Conservation (phyloP, 2,888 invertebrate species). For the Gasteruption jaculator region DNA sequence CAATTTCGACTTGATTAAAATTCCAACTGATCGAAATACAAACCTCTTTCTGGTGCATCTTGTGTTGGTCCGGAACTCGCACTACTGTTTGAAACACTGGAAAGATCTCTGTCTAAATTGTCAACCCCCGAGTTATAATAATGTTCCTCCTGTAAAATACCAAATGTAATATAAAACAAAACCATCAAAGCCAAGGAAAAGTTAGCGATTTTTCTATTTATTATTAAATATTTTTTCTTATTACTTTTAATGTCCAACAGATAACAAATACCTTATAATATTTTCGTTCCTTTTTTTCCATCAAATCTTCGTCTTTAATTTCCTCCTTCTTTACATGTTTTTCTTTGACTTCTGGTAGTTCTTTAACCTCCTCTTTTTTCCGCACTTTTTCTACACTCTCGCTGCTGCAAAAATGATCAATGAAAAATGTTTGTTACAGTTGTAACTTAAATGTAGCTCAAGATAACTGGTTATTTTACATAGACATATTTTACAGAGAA, state of each 20-base stretch:
- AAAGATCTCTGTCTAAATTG: slow-evolving; percentile 58
- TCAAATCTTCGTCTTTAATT: slow-evolving; percentile 51
- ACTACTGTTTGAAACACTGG: slow-evolving; percentile 53
- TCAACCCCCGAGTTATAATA: slow-evolving; percentile 51
- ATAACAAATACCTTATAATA: slow-evolving; percentile 59
- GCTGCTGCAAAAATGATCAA: slow-evolving; percentile 31
- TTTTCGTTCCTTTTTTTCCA: slow-evolving; percentile 59
- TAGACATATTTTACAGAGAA: too few species aligned
- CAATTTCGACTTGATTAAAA: too few species aligned
- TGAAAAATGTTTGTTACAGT: slow-evolving; percentile 11
- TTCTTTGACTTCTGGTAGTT: slow-evolving; percentile 50
- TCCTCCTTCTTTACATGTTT: slow-evolving; percentile 56
- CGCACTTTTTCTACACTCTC: slow-evolving; percentile 40
- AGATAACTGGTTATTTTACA: neutral
- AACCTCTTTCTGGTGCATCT: slow-evolving; percentile 56
- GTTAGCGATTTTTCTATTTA: neutral
- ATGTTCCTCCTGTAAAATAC: slow-evolving; percentile 53
- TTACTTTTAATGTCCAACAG: slow-evolving; percentile 45
- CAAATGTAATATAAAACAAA: slow-evolving; percentile 13
- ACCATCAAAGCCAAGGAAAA: slow-evolving; percentile 7
- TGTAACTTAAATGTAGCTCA: neutral
- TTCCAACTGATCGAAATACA: slow-evolving; percentile 19
- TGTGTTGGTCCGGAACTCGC: slow-evolving; percentile 48
- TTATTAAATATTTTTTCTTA: slow-evolving; percentile 44
- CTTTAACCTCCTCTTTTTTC: slow-evolving; percentile 50